phyloP scores from a whole-genome alignment of 92 coral and sea anemone genomes.

The Blastomussa wellsi region DNA sequence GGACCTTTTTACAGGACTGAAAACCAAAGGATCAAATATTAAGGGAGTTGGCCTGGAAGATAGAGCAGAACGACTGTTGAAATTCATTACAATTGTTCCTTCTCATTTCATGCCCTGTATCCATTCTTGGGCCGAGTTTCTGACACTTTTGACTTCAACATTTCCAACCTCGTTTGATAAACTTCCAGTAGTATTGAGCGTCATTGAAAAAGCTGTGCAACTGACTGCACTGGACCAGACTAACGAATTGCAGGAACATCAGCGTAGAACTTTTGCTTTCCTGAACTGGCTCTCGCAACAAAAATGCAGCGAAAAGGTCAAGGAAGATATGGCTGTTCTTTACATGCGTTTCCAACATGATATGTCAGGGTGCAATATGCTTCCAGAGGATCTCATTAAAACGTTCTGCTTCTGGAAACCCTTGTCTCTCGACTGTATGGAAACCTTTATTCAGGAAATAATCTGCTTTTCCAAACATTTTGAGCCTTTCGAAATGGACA shows the following conservation, averaged over 20 bases:
- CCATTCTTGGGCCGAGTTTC: neutral
- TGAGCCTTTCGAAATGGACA: neutral
- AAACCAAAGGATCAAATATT: neutral
- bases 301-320: neutral
- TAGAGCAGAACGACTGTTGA: neutral
- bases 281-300: neutral
- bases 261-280: neutral
- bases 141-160: neutral
- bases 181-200: neutral
- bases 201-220: neutral
- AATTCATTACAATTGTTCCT: neutral
- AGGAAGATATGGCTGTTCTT: neutral
- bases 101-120: neutral
- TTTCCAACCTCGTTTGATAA: constrained; percentile 1
- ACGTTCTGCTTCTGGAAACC: neutral
- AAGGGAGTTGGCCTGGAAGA: neutral
- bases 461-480: neutral
- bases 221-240: neutral
- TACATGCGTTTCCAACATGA: neutral
- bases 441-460: neutral
- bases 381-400: neutral
- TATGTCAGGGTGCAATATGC: neutral
- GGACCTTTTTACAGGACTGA: neutral
- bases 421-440: neutral
- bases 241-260: neutral